Base-by-base conservation (phyloP, 2,888 invertebrate species). In the Metellina segmentata region DNA sequence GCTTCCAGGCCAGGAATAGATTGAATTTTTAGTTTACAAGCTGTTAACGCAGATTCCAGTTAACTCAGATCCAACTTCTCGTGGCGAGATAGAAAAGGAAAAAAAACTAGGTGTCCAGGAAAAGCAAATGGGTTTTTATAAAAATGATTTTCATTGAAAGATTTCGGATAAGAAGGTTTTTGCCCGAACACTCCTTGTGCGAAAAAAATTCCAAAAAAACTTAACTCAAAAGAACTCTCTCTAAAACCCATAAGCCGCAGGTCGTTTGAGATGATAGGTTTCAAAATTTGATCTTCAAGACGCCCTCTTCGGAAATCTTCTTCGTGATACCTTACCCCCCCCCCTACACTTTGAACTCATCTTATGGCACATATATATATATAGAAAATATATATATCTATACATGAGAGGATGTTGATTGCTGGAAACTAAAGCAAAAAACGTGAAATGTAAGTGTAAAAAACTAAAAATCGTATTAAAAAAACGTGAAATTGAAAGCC, bases 1-100 rank as follows among this genome's bases (percentile, higher is more conserved):
- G 78, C 89, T 82, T 52, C 70, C n/a, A 82, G 89, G 83, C 77
- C 52, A 51, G n/a, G 48, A 81, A 89, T 89, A 89, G 89, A 89
- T 89, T 89, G 89, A 89, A 89, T 89, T 89, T 89, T 83, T 89
- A 89, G 89, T 89, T 89, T 89, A 89, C 83, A 89, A 89, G 89
- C 83, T 83, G 83, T 89, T 89, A 89, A 83, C 82, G 77, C 71
- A 87, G 52, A 51, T 79, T 82, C 82, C 78, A 82, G 75, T 82
- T 85, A 85, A 75, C 74, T 53, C 8, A 74, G 74, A 74, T 74
- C 48, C 74, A 19, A 20, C 51, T 72, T 16, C 53, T 53, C 34
- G 48, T 9, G n/a, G n/a, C 20, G 19, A 79, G 51, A 74, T 19
- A 16, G 49, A 81, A 78, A 52, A 82, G 82, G 34, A 82, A 34